Conservation (phyloP, 2,113 vertebrate species). For the Brevimyrus niger region DNA sequence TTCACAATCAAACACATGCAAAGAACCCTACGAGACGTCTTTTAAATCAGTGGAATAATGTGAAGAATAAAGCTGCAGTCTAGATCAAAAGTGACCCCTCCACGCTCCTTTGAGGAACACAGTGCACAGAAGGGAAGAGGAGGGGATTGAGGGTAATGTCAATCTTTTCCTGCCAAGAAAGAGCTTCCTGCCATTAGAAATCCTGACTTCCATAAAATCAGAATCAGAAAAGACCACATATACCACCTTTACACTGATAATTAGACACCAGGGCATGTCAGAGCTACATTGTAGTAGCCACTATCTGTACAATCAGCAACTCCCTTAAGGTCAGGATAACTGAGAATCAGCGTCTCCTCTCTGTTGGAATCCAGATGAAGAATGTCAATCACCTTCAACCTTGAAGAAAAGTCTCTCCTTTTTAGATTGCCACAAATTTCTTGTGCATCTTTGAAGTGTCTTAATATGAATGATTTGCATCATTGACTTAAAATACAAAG, state of each 20-base stretch:
- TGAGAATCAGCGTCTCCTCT: background rate
- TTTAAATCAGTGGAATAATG: slow-evolving; percentile 8
- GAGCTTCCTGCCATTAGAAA: slow-evolving; percentile 8
- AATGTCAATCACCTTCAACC: background rate
- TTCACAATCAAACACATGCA: slow-evolving; percentile 11
- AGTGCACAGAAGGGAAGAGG: background rate
- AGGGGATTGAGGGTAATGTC: background rate
- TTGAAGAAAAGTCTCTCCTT: background rate
- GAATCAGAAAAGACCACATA: background rate
- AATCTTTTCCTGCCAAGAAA: background rate
- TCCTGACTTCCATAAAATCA: slow-evolving; percentile 12
- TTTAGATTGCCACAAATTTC: background rate
- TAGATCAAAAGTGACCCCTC: slow-evolving; percentile 13
- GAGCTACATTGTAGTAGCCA: background rate
- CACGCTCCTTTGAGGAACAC: background rate
- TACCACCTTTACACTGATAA: slow-evolving; percentile 1
- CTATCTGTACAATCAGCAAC: background rate
- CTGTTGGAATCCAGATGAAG: slow-evolving; percentile 9
- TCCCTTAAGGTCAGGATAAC: background rate
- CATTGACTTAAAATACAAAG: background rate
- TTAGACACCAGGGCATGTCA: slow-evolving; percentile 11
- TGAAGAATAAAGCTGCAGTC: slow-evolving; percentile 2
- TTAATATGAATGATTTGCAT: background rate
- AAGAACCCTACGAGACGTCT: background rate
- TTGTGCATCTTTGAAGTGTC: background rate